Evolutionary conservation across 1,140 invertebrate species (phyloP).

Genomic region (Drosophila virilis): DNA sequence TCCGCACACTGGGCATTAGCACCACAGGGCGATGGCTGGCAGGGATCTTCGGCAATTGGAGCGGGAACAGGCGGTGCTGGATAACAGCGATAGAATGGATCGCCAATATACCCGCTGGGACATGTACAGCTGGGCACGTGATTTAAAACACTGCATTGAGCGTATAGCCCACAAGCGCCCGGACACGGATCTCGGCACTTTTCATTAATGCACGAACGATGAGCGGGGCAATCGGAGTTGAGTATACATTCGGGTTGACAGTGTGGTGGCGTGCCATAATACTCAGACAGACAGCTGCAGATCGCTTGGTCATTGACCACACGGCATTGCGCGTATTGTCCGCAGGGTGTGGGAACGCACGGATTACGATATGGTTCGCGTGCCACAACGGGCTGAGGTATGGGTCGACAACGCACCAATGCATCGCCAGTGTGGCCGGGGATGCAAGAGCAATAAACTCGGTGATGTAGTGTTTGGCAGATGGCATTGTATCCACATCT

Average conservation of each 20-base stretch:
- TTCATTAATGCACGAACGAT: slow-evolving; percentile 91
- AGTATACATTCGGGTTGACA: slow-evolving; percentile 90
- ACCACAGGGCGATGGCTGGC: slow-evolving; percentile 90
- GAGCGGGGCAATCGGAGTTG: slow-evolving; percentile 89
- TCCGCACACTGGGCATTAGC: slow-evolving; percentile 89
- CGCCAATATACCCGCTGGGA: slow-evolving; percentile 87
- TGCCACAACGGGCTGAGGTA: slow-evolving; percentile 85
- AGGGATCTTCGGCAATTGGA: slow-evolving; percentile 88
- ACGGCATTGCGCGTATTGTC: slow-evolving; percentile 85
- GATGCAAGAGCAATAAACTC: slow-evolving; percentile 91
- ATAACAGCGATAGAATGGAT: slow-evolving; percentile 87
- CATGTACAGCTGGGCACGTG: slow-evolving; percentile 91
- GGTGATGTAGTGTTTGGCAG: slow-evolving; percentile 92
- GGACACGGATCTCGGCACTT: slow-evolving; percentile 92
- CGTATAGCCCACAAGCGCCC: slow-evolving; percentile 91
- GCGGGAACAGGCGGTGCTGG: slow-evolving; percentile 85
- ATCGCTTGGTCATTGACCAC: slow-evolving; percentile 86
- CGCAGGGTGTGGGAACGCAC: slow-evolving; percentile 91
- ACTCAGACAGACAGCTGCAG: slow-evolving; percentile 89
- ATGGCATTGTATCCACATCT: slow-evolving; percentile 93
- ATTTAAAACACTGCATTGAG: slow-evolving; percentile 90
- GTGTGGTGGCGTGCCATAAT: slow-evolving; percentile 89
- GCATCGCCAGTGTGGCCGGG: slow-evolving; percentile 91
- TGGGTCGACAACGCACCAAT: slow-evolving; percentile 88
- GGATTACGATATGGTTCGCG: slow-evolving; percentile 87